A percentile compares a stretch with the other conserved stretches of the same genome.
Evolutionary conservation across 2,113 vertebrate genomes (phyloP).

Genomic region (Xiphophorus hellerii): DNA sequence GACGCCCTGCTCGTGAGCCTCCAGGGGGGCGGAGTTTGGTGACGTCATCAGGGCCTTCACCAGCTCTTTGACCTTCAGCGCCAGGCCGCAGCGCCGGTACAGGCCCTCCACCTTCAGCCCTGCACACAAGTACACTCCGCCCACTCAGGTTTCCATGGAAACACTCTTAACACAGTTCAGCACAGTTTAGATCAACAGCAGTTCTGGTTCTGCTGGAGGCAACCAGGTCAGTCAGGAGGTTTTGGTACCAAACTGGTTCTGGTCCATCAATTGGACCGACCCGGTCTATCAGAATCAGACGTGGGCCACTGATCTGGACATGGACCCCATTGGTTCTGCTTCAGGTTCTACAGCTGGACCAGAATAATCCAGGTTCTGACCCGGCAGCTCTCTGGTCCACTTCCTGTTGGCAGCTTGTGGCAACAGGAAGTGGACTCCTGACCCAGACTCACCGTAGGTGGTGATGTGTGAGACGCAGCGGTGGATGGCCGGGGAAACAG

Average conservation of each 20-base stretch:
- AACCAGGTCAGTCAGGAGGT: too few relatives aligned
- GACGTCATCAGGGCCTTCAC: conserved; percentile 67
- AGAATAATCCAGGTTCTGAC: background rate
- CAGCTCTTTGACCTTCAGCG: conserved; percentile 64
- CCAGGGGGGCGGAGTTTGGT: conserved; percentile 62
- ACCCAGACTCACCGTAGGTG: conserved; percentile 55
- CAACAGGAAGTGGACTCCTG: background rate
- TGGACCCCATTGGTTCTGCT: too few relatives aligned
- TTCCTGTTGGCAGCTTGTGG: background rate
- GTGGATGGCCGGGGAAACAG: conserved; percentile 59
- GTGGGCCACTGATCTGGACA: too few relatives aligned
- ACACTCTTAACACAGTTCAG: background rate
- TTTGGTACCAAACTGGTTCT: too few relatives aligned
- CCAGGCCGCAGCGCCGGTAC: conserved; percentile 78
- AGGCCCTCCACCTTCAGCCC: conserved; percentile 81
- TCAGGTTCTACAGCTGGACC: too few relatives aligned
- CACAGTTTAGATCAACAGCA: too few relatives aligned
- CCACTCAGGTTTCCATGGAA: background rate
- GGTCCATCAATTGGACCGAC: too few relatives aligned
- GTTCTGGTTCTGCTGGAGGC: too few relatives aligned
- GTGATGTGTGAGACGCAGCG: conserved; percentile 80
- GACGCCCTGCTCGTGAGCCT: conserved; percentile 68
- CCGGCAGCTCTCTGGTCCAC: background rate
- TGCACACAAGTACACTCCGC: conserved; percentile 31
- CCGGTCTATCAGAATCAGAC: too few relatives aligned